These are phyloP conservation scores for Lepidochitona cinerea DNA, from an alignment of 2,888 invertebrate species.

Conservation along the genomic window DNA sequence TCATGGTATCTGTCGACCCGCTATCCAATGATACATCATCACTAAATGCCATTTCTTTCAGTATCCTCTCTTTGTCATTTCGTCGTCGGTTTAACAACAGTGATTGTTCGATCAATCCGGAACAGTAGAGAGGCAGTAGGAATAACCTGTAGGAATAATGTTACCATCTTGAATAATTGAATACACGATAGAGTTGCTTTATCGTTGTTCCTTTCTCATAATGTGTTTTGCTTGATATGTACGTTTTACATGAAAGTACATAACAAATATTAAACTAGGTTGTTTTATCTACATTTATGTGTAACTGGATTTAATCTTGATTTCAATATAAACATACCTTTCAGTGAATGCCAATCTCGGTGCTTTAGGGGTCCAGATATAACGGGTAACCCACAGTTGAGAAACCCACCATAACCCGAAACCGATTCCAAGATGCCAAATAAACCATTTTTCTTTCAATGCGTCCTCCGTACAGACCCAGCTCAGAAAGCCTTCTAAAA, in stretches of 20 bases:
- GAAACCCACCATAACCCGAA: constrained; percentile 61
- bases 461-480: constrained; percentile 47
- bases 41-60: constrained; percentile 37
- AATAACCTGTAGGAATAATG: constrained; percentile 76
- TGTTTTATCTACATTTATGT: too few relatives aligned
- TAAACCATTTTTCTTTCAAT: constrained; percentile 37
- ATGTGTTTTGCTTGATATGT: too few relatives aligned
- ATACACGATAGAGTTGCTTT: too few relatives aligned
- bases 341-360: constrained; percentile 63
- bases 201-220: too few relatives aligned
- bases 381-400: constrained; percentile 58
- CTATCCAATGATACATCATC: constrained; percentile 45
- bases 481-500: constrained; percentile 31
- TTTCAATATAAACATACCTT: constrained; percentile 44
- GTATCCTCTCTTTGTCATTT: constrained; percentile 80
- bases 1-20: constrained; percentile 37
- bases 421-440: constrained; percentile 45
- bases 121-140: constrained; percentile 93
- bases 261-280: too few relatives aligned
- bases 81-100: constrained; percentile 90
- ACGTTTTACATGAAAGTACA: too few relatives aligned
- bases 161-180: too few relatives aligned
- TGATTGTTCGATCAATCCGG: constrained; percentile 92
- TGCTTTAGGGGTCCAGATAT: constrained; percentile 63
- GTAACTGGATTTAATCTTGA: too few relatives aligned